Percentiles rank a stretch among this genome's conserved stretches.
phyloP scores from a whole-genome alignment of 2,113 vertebrate genomes.

The Anhinga anhinga region DNA sequence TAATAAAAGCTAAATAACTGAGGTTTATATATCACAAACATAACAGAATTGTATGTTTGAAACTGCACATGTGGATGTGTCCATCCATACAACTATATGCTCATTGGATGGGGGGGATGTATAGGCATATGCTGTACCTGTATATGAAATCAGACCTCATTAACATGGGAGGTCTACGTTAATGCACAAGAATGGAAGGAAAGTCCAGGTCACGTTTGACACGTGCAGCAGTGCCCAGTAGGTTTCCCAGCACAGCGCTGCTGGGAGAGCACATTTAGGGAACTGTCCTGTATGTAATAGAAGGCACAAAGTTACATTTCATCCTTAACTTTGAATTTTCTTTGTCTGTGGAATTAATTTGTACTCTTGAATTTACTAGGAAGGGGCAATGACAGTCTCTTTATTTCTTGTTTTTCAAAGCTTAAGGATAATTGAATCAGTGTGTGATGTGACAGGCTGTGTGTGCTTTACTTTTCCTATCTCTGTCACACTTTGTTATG shows the following conservation, averaged over 20 bases:
- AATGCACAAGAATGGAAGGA: not conserved
- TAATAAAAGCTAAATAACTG: conserved; percentile 15
- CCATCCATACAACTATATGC: not conserved
- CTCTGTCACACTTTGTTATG: not conserved
- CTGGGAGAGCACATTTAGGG: not conserved
- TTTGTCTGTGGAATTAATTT: conserved; percentile 55
- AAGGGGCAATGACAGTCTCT: conserved; percentile 8
- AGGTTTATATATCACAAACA: not conserved
- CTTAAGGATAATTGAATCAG: conserved; percentile 58
- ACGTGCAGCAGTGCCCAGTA: not conserved
- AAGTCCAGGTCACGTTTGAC: not conserved
- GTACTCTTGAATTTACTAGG: conserved; percentile 30
- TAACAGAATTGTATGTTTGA: not conserved
- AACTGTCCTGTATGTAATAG: not conserved
- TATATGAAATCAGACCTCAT: not conserved
- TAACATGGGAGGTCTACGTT: not conserved
- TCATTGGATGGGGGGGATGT: not conserved
- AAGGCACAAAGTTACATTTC: conserved; percentile 17
- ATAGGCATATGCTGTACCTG: not conserved
- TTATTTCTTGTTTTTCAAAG: conserved; percentile 59
- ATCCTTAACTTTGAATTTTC: conserved; percentile 37
- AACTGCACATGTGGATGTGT: not conserved
- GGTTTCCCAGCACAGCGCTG: not conserved
- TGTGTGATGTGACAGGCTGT: not conserved
- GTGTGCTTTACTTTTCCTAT: not conserved